Base-by-base conservation (phyloP, 2,888 invertebrate genomes). In the Cataglyphis cursor region DNA sequence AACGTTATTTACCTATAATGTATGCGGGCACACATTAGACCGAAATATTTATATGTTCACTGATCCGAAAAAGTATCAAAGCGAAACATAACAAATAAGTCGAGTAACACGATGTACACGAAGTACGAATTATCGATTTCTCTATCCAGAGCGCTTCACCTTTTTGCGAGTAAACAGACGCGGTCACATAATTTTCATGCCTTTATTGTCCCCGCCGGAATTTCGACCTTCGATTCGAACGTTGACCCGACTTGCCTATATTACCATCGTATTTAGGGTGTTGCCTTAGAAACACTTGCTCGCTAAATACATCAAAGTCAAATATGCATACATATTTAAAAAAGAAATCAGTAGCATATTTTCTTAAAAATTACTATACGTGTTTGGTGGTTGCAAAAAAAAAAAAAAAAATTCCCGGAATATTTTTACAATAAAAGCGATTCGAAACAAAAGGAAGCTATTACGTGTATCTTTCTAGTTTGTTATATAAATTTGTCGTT, bases 261-360 rank as follows among this genome's bases (percentile, higher is more conserved):
- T 78, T 72, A 78, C 18, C n/a, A 48, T 6, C n/a, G 35, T 72
- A 78, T 59, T 59, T 78, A 59, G 73, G 57, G 78, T 76, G 76
- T 78, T 78, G 59, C 70, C 73, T 78, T 78, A 78, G 78, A 78
- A 72, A 78, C 78, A 72, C 57, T 72, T 65, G 38, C 24, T 65
- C n/a, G 38, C n/a, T 21, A 31, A 72, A 59, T 59, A 72, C 48
- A 70, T 59, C 31, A 72, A 44, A 59, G 21, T 44, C 24, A 78
- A 24, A 78, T 21, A 59, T 31, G 8, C 8, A 15, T 1, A 18
- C 8, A n/a, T 51, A n/a, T 12, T 15, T 44, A 38, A 38, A n/a
- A 51, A 6, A 51, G 6, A 35, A 21, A 24, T 15, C 21, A 41
- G 21, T 6, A 8, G 6, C 5, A n/a, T 10, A 12, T 57, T 68